Evolutionary conservation across 2,797 vertebrate genomes (phyloP).

Genomic region (Danio kyathit): DNA sequence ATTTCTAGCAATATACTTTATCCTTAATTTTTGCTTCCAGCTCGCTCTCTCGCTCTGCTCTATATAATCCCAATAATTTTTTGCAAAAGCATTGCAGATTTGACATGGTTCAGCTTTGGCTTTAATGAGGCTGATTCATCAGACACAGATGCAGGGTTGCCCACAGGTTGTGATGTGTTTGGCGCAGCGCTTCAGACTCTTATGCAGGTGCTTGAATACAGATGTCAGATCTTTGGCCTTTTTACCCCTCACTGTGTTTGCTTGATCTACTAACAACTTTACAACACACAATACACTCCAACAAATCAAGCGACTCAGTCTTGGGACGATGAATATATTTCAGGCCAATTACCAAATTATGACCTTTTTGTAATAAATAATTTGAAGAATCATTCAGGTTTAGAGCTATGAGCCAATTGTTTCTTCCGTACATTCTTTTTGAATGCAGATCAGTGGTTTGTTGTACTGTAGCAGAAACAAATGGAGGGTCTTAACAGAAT

Average conservation of each 20-base stretch:
- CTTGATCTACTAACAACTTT: constrained; percentile 56
- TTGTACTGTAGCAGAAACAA: constrained; percentile 71
- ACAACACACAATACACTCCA: constrained; percentile 53
- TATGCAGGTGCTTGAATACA: constrained; percentile 56
- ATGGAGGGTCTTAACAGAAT: constrained; percentile 68
- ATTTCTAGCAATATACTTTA: constrained; percentile 11
- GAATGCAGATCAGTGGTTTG: constrained; percentile 47
- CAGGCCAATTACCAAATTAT: constrained; percentile 75
- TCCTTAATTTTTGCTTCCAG: constrained; percentile 10
- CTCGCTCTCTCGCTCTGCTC: neutral
- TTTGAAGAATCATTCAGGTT: constrained; percentile 57
- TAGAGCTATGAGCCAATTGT: constrained; percentile 28
- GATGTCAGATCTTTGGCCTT: constrained; percentile 43
- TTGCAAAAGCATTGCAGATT: constrained; percentile 24
- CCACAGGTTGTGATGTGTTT: constrained; percentile 52
- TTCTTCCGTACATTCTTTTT: neutral
- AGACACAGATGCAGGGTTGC: constrained; percentile 46
- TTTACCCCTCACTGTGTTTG: constrained; percentile 26
- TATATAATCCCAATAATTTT: constrained; percentile 12
- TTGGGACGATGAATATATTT: constrained; percentile 67
- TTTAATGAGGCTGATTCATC: constrained; percentile 57
- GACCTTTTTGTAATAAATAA: constrained; percentile 73
- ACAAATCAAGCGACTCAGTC: constrained; percentile 67
- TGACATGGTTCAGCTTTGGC: constrained; percentile 20
- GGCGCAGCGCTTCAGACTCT: constrained; percentile 39